Conservation (phyloP, 2,888 invertebrate species). For the Oligia strigilis region DNA sequence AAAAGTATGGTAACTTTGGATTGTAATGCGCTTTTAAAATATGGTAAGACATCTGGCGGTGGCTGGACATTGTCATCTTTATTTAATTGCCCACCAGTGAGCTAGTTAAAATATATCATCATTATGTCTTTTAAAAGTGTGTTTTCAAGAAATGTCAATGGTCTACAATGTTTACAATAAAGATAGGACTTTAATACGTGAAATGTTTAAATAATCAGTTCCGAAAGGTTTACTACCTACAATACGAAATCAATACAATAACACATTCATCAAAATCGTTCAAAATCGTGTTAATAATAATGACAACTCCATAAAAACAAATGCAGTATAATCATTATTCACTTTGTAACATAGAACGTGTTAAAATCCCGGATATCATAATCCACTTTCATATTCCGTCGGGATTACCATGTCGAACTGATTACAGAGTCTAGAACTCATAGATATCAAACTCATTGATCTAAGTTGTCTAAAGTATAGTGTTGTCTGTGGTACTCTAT, state of each 20-base stretch:
- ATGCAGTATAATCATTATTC: not conserved
- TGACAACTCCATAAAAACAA: not conserved
- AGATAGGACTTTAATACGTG: too few species aligned
- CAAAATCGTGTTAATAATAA: too few species aligned
- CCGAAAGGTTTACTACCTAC: not conserved
- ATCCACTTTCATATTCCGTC: conserved; percentile 38
- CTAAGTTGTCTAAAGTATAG: conserved; percentile 49
- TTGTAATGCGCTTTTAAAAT: not conserved
- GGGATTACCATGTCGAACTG: conserved; percentile 22
- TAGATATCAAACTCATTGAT: conserved; percentile 39
- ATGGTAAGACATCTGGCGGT: not conserved
- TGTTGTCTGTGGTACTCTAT: not conserved
- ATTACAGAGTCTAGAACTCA: conserved; percentile 42
- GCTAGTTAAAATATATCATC: not conserved
- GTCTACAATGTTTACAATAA: too few species aligned
- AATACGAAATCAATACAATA: not conserved
- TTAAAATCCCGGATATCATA: conserved; percentile 7
- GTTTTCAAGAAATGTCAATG: too few species aligned
- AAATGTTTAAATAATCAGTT: not conserved
- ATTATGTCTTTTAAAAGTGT: not conserved
- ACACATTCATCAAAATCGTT: not conserved
- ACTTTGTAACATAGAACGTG: not conserved
- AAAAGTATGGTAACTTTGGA: conserved; percentile 18
- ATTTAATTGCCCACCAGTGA: not conserved
- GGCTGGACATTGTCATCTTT: not conserved